Evolutionary conservation across 1,140 invertebrate species (phyloP).

Genomic region (Cydia amplana): DNA sequence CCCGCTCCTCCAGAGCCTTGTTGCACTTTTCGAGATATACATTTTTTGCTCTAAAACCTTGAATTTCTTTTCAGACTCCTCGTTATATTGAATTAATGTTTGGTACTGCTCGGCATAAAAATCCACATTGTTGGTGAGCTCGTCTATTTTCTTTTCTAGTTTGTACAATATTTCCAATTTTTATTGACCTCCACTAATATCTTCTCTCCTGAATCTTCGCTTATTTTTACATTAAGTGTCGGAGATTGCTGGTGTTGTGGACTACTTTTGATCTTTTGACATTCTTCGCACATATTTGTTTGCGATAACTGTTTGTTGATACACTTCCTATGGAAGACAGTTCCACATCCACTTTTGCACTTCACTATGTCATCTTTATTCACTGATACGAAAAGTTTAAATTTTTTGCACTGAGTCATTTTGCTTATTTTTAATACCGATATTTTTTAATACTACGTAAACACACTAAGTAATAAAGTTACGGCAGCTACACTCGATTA

Average conservation of each 20-base stretch:
- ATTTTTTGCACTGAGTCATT: conserved; percentile 17
- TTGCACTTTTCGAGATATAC: conserved; percentile 33
- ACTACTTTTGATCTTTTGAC: background rate
- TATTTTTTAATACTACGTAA: background rate
- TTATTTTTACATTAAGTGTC: background rate
- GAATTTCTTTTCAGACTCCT: conserved; percentile 26
- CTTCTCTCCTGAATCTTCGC: background rate
- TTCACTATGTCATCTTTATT: conserved; percentile 24
- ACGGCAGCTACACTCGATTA: too few species aligned
- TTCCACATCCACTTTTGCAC: conserved; percentile 15
- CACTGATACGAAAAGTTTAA: conserved; percentile 15
- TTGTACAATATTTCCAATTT: conserved; percentile 21
- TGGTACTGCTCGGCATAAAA: conserved; percentile 32
- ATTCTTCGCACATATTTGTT: background rate
- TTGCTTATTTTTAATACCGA: too few species aligned
- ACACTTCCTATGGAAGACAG: conserved; percentile 24
- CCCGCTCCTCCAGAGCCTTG: conserved; percentile 32
- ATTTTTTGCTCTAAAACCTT: conserved; percentile 22
- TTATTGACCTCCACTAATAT: conserved; percentile 5
- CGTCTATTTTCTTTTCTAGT: conserved; percentile 24
- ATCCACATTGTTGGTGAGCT: background rate
- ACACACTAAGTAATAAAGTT: too few species aligned
- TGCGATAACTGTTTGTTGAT: background rate
- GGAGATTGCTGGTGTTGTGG: background rate
- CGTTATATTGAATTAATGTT: conserved; percentile 17